Conservation (phyloP, 2,888 invertebrate species). For the Drosophila mimica region DNA sequence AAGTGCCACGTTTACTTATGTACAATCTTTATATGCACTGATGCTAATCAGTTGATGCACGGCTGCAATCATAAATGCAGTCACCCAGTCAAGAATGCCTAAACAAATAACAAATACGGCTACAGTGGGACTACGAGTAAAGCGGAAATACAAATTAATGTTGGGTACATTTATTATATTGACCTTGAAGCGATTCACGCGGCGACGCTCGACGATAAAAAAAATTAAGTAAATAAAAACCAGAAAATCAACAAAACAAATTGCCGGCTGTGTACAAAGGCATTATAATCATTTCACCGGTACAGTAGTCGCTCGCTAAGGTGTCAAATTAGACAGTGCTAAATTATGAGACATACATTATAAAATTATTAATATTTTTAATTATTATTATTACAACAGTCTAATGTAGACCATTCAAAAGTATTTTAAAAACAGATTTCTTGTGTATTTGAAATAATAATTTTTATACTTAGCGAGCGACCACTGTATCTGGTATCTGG, state of each 20-base stretch:
- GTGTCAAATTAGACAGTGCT: background rate
- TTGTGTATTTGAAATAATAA: background rate
- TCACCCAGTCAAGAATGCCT: conserved; percentile 33
- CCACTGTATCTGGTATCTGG: background rate
- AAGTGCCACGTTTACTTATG: conserved; percentile 76
- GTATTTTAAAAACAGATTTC: background rate
- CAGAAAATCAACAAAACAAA: conserved; percentile 41
- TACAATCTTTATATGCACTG: conserved; percentile 11
- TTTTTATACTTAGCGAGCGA: background rate
- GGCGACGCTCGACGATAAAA: conserved; percentile 28
- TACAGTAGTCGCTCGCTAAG: conserved; percentile 1
- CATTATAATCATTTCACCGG: conserved; percentile 15
- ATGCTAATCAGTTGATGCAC: conserved; percentile 25
- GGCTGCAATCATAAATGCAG: conserved; percentile 34
- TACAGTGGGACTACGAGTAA: conserved; percentile 29
- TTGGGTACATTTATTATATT: conserved; percentile 54
- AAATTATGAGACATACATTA: background rate
- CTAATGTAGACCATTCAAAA: background rate
- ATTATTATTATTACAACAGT: background rate
- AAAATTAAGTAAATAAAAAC: conserved; percentile 35
- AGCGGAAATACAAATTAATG: conserved; percentile 62
- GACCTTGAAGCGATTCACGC: conserved; percentile 57
- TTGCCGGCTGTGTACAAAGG: conserved; percentile 38
- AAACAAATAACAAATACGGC: conserved; percentile 46
- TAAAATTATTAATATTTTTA: background rate